Evolutionary conservation across 2,888 invertebrate species (phyloP).

Genomic region (Synergus japonicus): DNA sequence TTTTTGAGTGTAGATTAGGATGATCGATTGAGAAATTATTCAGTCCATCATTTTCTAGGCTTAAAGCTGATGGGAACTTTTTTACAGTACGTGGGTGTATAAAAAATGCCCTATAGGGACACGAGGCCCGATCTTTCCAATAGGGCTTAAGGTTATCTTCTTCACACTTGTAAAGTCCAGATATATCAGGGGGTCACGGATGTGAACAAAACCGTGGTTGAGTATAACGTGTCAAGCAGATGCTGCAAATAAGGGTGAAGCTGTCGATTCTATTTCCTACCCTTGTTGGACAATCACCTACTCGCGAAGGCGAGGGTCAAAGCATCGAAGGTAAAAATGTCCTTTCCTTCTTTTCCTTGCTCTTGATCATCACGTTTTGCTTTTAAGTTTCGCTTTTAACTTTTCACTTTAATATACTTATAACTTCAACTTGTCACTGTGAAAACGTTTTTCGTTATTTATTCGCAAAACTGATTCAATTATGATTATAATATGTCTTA

Average conservation of each 20-base stretch:
- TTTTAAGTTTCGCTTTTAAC: neutral
- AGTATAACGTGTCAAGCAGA: slow-evolving; percentile 17
- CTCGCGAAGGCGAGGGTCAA: slow-evolving; percentile 19
- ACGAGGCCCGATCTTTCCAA: slow-evolving; percentile 14
- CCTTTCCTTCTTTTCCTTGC: neutral
- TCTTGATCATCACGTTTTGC: neutral
- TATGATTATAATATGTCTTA: too few relatives aligned
- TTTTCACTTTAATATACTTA: neutral
- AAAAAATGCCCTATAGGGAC: neutral
- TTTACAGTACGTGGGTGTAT: neutral
- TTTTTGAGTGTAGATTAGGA: neutral
- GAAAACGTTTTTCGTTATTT: neutral
- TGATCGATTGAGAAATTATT: neutral
- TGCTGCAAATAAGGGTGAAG: slow-evolving; percentile 20
- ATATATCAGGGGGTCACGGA: slow-evolving; percentile 8
- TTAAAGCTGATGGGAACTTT: neutral
- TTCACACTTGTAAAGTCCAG: slow-evolving; percentile 15
- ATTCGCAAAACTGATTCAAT: too few relatives aligned
- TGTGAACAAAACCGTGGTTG: neutral
- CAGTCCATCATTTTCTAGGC: neutral
- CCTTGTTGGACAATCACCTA: slow-evolving; percentile 19
- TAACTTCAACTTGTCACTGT: neutral
- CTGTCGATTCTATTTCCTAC: slow-evolving; percentile 14
- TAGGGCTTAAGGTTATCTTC: slow-evolving; percentile 22
- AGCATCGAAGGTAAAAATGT: slow-evolving; percentile 19